Evolutionary conservation across 2,888 invertebrate genomes (phyloP), one percentile per base, ranked within the genome.

Genomic region (Dione juno): DNA sequence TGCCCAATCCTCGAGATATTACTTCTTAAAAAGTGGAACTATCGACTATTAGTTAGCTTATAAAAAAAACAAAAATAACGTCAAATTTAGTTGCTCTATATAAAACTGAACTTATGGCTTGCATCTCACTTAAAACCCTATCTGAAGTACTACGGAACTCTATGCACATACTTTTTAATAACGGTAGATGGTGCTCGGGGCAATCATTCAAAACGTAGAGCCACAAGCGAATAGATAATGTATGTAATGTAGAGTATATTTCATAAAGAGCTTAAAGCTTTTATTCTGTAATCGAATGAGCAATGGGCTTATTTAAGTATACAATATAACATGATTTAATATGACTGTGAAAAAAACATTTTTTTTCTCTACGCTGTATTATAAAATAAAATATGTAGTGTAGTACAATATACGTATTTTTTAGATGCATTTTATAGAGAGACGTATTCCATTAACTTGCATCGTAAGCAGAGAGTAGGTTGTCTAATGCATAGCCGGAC

Each of bases 171-270:
- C 19, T 63, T 54, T 54, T 68, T 63, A 63, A 63, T 68, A 63
- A 68, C 43, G 11, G 63, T 48, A 63, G 68, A 50, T 63, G 68
- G 68, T 45, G 63, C 54, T 63, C 53, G 43, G 45, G 28, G 54
- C 63, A 45, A 63, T 68, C 63, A 68, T 68, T 63, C 43, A 68
- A 54, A 63, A 45, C n/a, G 54, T 16, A 14, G 45, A 63, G 48
- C 48, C 50, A 50, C 35, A 63, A 48, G 64, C 19, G 64, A 40
- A 64, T 50, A 64, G 64, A 64, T 64, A 64, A 50, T 64, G 50
- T 35, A 50, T 50, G 37, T 41, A 59, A 43, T 9, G 21, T 43
- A 16, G 45, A 61, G 45, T 35, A 61, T 28, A 28, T 61, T 45
- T 45, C 7, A 45, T 61, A 61, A 45, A 61, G 16, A 61, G 35